Conservation (phyloP, 2,888 invertebrate genomes). For the Cosmorhoe ocellata region DNA sequence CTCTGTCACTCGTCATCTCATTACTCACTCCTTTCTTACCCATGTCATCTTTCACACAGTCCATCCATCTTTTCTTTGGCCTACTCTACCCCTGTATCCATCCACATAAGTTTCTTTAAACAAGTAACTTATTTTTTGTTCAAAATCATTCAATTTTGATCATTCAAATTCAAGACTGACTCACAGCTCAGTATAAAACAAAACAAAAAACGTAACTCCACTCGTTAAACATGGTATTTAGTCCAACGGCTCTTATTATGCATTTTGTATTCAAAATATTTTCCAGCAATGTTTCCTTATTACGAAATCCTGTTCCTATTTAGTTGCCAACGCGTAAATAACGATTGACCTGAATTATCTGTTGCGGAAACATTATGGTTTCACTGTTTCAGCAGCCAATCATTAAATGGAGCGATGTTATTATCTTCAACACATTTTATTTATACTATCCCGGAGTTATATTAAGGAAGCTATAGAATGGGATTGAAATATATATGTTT, state of each 20-base stretch:
- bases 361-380: constrained; percentile 32
- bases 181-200: too few relatives aligned
- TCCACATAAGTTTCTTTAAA: too few relatives aligned
- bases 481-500: neutral
- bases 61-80: too few relatives aligned
- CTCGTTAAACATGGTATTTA: neutral
- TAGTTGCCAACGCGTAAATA: constrained; percentile 27
- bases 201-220: neutral
- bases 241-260: neutral
- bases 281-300: constrained; percentile 26
- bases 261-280: constrained; percentile 20
- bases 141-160: too few relatives aligned
- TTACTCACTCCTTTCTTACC: too few relatives aligned
- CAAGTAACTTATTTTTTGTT: too few relatives aligned
- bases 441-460: constrained; percentile 39
- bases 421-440: constrained; percentile 66
- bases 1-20: too few relatives aligned
- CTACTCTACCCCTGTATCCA: too few relatives aligned
- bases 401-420: constrained; percentile 63
- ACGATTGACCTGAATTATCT: constrained; percentile 35
- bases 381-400: constrained; percentile 55
- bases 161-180: too few relatives aligned
- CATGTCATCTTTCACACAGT: too few relatives aligned
- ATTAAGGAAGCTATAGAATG: neutral
- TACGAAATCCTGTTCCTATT: constrained; percentile 29